These are phyloP conservation scores for Matsumurasca onukii DNA, from an alignment of 1,140 invertebrate genomes.

Conservation along the genomic window DNA sequence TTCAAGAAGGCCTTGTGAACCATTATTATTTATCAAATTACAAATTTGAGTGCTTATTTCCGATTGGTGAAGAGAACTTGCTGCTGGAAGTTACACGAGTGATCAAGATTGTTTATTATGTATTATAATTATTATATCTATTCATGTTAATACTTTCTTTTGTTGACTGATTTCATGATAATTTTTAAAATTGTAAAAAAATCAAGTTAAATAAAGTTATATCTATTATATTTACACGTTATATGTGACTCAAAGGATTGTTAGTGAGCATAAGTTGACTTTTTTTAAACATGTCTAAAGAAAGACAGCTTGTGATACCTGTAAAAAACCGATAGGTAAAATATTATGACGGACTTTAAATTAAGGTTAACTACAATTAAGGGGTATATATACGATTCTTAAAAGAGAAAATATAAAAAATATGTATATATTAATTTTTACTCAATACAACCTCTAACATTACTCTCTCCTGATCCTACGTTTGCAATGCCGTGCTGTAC, in stretches of 20 bases:
- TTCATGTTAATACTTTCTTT: constrained; percentile 22
- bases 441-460: no score
- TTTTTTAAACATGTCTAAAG: constrained; percentile 16
- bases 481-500: no score
- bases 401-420: constrained; percentile 16
- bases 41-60: constrained; percentile 16
- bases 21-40: constrained; percentile 2
- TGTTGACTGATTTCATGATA: constrained; percentile 19
- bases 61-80: not conserved
- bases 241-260: not conserved
- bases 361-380: constrained; percentile 19
- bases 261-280: constrained; percentile 14
- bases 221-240: constrained; percentile 12
- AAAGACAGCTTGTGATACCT: constrained; percentile 17
- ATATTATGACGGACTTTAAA: constrained; percentile 18
- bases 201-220: constrained; percentile 18
- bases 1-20: constrained; percentile 3
- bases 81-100: not conserved
- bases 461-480: no score
- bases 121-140: constrained; percentile 13
- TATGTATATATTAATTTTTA: constrained; percentile 21
- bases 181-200: constrained; percentile 18
- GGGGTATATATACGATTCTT: constrained; percentile 17
- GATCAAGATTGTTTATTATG: not conserved
- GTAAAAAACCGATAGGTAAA: not conserved